A percentile compares a stretch with the other conserved stretches of the same genome.
phyloP scores from a whole-genome alignment of 2,888 invertebrate genomes.

The Eulithis testata region DNA sequence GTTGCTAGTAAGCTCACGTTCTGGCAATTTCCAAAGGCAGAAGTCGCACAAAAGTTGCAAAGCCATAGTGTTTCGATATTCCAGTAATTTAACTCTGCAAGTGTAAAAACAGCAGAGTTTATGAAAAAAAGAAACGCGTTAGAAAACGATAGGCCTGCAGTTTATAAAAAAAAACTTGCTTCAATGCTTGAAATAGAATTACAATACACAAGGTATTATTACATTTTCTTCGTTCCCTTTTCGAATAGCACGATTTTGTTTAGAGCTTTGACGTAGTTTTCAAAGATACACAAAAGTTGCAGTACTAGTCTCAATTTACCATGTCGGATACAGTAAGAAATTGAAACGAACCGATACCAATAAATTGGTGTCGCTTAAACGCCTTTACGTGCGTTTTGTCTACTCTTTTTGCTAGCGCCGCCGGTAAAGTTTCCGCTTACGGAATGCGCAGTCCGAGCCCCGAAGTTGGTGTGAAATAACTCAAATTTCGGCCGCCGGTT shows the following conservation, averaged over 20 bases:
- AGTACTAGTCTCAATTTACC: constrained; percentile 1
- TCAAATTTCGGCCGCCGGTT: constrained; percentile 22
- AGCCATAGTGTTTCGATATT: background rate
- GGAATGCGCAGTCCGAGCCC: constrained; percentile 18
- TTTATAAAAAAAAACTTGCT: too few relatives aligned
- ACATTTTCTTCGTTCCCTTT: too few relatives aligned
- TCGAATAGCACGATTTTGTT: too few relatives aligned
- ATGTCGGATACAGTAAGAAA: constrained; percentile 13
- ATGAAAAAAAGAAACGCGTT: background rate
- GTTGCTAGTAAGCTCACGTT: constrained; percentile 63
- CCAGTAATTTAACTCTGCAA: constrained; percentile 8
- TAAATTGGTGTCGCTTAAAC: constrained; percentile 64
- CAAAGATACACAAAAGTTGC: background rate
- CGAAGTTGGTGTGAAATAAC: constrained; percentile 32
- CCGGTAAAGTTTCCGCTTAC: constrained; percentile 21
- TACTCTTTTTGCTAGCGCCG: constrained; percentile 23
- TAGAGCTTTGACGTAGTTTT: background rate
- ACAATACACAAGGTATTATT: too few relatives aligned
- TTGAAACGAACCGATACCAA: constrained; percentile 65
- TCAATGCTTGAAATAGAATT: too few relatives aligned
- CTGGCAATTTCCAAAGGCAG: constrained; percentile 60
- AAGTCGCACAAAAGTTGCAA: constrained; percentile 58
- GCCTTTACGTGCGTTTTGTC: constrained; percentile 58
- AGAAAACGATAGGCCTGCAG: background rate
- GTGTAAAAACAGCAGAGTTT: background rate